phyloP scores from a whole-genome alignment of 2,888 invertebrate genomes.

The Rotaria sp. region DNA sequence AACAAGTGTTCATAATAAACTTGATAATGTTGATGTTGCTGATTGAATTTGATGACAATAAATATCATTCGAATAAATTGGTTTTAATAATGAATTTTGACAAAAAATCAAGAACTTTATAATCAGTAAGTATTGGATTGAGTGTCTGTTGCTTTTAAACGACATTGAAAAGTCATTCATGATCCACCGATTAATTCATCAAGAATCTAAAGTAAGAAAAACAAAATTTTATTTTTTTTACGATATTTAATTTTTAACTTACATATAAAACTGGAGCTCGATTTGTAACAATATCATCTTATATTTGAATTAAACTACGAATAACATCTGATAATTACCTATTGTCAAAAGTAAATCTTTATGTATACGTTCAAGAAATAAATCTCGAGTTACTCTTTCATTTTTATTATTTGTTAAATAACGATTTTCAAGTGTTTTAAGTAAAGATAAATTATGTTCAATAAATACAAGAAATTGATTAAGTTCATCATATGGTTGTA shows the following conservation, averaged over 20 bases:
- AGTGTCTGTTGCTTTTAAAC: not conserved
- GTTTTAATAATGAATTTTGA: not conserved
- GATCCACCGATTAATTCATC: not conserved
- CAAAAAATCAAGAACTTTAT: slow-evolving; percentile 30
- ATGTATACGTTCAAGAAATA: not conserved
- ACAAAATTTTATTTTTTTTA: too few relatives aligned
- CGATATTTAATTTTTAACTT: not conserved
- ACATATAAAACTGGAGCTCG: slow-evolving; percentile 33
- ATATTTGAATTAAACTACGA: slow-evolving; percentile 26
- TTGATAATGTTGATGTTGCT: not conserved
- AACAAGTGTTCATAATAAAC: not conserved
- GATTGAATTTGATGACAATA: slow-evolving; percentile 22
- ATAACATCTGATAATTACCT: slow-evolving; percentile 31
- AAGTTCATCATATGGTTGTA: not conserved
- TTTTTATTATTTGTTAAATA: not conserved
- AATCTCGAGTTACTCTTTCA: not conserved
- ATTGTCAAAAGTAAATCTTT: not conserved
- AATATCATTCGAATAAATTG: not conserved
- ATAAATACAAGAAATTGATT: not conserved
- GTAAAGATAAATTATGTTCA: not conserved
- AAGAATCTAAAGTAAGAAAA: not conserved
- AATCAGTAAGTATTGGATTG: not conserved
- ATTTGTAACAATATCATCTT: slow-evolving; percentile 41
- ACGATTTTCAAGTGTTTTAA: not conserved
- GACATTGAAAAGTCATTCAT: not conserved